Base-by-base conservation (phyloP, 2,797 vertebrate genomes). In the Sebastes melanostomus region DNA sequence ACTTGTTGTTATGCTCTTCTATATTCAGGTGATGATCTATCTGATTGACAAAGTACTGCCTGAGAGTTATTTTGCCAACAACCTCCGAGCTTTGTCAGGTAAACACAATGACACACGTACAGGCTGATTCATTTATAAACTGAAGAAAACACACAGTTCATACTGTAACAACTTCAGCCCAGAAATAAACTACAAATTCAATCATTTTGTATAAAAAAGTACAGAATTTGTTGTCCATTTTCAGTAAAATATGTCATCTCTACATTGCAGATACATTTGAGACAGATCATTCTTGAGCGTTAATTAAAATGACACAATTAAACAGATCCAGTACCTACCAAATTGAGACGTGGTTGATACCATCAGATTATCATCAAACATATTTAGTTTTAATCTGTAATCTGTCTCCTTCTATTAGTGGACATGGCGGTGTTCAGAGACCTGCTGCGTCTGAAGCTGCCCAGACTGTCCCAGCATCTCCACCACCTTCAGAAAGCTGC, bases 371-470 rank as follows among this genome's bases (percentile, higher is more conserved):
- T 5, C 18, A 1, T 52, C 18, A 20, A 20, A 52, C 18, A 18
- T 2, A 20, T 52, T 20, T n/a, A n/a, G 8, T 54, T 60, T 32
- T 30, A 66, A 62, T 16, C 3, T 61, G 3, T 34, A 4, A 7
- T n/a, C 4, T 10, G 20, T 59, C 4, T 72, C 1, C 1, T 18
- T n/a, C 13, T 29, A 0, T 58, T 66, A 82, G 98, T 99, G 95
- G 98, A 99, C 92, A 99, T 99, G 98, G 98, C 98, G 1, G 98
- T 99, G 86, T 99, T 99, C 92, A 95, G 98, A 94, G 98, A 99
- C 85, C 95, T 99, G 83, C 94, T 99, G 88, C 95, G 96, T 66
- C 91, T 99, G 69, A 98, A 98, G 86, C 96, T 99, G 85, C 98
- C 98, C 18, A 95, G 98, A 61, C 95, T 99, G 30, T 99, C 97